Percentiles rank a stretch among this genome's conserved stretches.
Conservation (phyloP, 2,888 invertebrate genomes). For the Hermodice carunculata region DNA sequence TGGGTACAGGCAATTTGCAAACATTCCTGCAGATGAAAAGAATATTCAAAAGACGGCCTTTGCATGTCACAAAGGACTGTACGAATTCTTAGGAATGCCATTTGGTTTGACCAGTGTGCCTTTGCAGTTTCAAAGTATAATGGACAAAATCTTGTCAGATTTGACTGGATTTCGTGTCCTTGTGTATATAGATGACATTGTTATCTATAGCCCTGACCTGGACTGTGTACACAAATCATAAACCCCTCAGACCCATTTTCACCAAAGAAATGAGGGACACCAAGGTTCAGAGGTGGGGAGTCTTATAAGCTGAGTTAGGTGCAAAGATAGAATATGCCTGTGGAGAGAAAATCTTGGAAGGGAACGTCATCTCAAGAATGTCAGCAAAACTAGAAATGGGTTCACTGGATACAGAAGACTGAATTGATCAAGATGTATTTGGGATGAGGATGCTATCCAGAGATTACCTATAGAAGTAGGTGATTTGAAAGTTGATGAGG, state of each 20-base stretch:
- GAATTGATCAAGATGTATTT: background rate
- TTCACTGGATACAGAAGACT: background rate
- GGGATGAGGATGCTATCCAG: background rate
- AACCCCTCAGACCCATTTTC: conserved; percentile 12
- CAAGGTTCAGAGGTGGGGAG: conserved; percentile 13
- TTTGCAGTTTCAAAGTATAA: conserved; percentile 21
- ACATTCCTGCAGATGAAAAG: conserved; percentile 16
- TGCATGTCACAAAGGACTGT: conserved; percentile 17
- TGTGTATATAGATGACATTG: conserved; percentile 35
- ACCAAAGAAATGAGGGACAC: conserved; percentile 5
- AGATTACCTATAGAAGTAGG: too few species aligned
- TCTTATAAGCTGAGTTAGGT: conserved; percentile 16
- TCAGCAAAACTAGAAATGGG: background rate
- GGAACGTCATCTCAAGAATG: conserved; percentile 9
- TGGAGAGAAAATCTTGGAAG: conserved; percentile 2
- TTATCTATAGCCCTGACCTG: too few species aligned
- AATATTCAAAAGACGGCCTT: conserved; percentile 30
- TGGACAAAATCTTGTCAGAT: conserved; percentile 19
- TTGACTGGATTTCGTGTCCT: conserved; percentile 2
- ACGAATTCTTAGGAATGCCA: conserved; percentile 28
- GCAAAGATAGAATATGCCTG: background rate
- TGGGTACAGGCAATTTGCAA: conserved; percentile 33
- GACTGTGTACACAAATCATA: conserved; percentile 14
- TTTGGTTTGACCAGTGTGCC: conserved; percentile 34
- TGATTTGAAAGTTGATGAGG: too few species aligned